Conservation (phyloP, 2,113 vertebrate genomes). For the Myrmecobius fasciatus region DNA sequence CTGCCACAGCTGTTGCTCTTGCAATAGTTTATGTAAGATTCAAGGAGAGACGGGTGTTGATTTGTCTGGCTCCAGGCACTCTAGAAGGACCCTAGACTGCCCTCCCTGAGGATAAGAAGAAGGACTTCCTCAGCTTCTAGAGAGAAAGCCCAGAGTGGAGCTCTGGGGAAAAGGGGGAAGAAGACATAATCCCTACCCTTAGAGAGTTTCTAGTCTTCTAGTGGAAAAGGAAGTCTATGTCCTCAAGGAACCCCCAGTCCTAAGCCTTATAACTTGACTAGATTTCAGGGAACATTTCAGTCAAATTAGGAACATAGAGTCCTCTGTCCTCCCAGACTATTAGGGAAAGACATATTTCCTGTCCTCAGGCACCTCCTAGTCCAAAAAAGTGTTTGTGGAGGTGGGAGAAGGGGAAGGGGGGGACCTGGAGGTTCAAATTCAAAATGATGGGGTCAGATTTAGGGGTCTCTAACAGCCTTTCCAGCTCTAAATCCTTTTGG, state of each 20-base stretch:
- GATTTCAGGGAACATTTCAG: background rate
- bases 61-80: background rate
- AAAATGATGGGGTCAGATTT: background rate
- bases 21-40: constrained; percentile 42
- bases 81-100: background rate
- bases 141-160: background rate
- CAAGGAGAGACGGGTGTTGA: background rate
- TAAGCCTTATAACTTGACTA: background rate
- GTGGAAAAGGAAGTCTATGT: background rate
- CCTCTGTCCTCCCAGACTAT: background rate
- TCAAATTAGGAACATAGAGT: background rate
- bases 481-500: background rate
- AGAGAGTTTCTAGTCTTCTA: background rate
- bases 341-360: background rate
- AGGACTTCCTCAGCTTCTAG: background rate
- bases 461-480: background rate
- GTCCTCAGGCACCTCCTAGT: background rate
- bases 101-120: background rate
- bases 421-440: background rate
- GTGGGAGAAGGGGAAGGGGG: no score
- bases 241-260: background rate
- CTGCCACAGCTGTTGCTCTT: constrained; percentile 38
- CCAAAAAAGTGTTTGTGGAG: background rate
- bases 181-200: background rate
- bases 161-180: background rate